phyloP scores from a whole-genome alignment of 2,888 invertebrate species.

The Polydrusus cervinus region DNA sequence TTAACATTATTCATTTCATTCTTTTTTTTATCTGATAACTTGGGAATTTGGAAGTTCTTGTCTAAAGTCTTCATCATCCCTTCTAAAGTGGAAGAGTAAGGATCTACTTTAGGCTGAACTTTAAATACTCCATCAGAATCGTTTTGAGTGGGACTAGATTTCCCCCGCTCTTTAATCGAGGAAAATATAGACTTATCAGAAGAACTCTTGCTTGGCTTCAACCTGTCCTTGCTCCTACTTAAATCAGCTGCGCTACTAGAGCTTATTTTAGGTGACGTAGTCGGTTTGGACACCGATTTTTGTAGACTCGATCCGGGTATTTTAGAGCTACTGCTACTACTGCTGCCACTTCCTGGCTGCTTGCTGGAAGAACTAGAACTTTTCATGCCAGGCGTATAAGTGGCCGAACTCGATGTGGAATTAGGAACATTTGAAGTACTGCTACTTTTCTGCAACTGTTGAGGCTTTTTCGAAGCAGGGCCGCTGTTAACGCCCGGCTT shows the following conservation, averaged over 20 bases:
- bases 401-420: slow-evolving; percentile 52
- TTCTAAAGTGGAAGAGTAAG: slow-evolving; percentile 80
- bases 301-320: slow-evolving; percentile 53
- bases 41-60: slow-evolving; percentile 91
- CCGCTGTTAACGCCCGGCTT: slow-evolving; percentile 91
- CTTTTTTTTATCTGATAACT: slow-evolving; percentile 74
- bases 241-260: slow-evolving; percentile 72
- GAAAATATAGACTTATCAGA: slow-evolving; percentile 80
- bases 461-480: slow-evolving; percentile 88
- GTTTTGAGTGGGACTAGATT: slow-evolving; percentile 79
- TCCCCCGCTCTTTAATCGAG: slow-evolving; percentile 75
- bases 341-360: slow-evolving; percentile 43
- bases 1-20: slow-evolving; percentile 64
- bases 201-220: slow-evolving; percentile 76
- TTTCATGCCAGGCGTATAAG: slow-evolving; percentile 51
- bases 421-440: slow-evolving; percentile 61
- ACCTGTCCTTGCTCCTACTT: slow-evolving; percentile 77
- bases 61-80: slow-evolving; percentile 83
- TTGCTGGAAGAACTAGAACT: slow-evolving; percentile 56
- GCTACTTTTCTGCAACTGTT: slow-evolving; percentile 71
- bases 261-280: slow-evolving; percentile 74
- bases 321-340: slow-evolving; percentile 55
- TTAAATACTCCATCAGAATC: slow-evolving; percentile 81
- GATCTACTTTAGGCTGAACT: slow-evolving; percentile 72
- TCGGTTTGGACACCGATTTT: slow-evolving; percentile 59